Percentiles rank a stretch among this genome's conserved stretches.
phyloP scores from a whole-genome alignment of 2,888 invertebrate species.

The Drosophila kuntzei region DNA sequence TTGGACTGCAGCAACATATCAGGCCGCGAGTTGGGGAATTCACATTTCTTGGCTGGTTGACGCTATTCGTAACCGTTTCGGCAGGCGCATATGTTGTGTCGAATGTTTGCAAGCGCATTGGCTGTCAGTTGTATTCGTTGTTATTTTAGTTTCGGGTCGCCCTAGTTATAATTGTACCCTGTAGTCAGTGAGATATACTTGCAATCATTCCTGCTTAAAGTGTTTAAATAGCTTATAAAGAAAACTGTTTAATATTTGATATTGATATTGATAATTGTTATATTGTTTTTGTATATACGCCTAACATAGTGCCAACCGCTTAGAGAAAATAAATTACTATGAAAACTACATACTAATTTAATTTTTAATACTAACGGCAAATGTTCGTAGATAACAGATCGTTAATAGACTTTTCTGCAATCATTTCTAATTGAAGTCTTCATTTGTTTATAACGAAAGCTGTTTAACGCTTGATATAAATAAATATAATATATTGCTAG shows the following conservation, averaged over 20 bases:
- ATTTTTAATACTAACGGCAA: not conserved
- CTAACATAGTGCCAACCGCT: constrained; percentile 64
- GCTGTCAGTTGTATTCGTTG: constrained; percentile 84
- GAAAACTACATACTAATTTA: not conserved
- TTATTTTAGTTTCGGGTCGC: constrained; percentile 74
- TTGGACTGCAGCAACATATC: constrained; percentile 84
- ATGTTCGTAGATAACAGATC: not conserved
- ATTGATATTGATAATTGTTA: constrained; percentile 66
- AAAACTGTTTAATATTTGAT: constrained; percentile 62
- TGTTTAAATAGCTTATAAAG: constrained; percentile 52
- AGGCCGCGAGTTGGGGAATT: constrained; percentile 80
- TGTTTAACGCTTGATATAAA: too few relatives aligned
- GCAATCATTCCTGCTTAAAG: constrained; percentile 70
- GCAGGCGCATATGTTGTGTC: constrained; percentile 83
- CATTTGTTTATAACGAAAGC: too few relatives aligned
- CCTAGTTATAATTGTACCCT: constrained; percentile 31
- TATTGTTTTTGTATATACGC: constrained; percentile 63
- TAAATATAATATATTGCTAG: too few relatives aligned
- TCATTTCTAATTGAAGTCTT: too few relatives aligned
- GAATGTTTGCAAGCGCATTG: constrained; percentile 83
- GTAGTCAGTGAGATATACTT: constrained; percentile 67
- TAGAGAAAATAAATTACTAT: constrained; percentile 60
- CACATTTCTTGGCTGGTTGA: constrained; percentile 84
- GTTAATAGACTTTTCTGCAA: too few relatives aligned
- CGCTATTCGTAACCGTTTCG: constrained; percentile 83